These are phyloP conservation scores for Sinosuthora webbiana DNA, from an alignment of 2,113 vertebrate species.

Conservation along the genomic window DNA sequence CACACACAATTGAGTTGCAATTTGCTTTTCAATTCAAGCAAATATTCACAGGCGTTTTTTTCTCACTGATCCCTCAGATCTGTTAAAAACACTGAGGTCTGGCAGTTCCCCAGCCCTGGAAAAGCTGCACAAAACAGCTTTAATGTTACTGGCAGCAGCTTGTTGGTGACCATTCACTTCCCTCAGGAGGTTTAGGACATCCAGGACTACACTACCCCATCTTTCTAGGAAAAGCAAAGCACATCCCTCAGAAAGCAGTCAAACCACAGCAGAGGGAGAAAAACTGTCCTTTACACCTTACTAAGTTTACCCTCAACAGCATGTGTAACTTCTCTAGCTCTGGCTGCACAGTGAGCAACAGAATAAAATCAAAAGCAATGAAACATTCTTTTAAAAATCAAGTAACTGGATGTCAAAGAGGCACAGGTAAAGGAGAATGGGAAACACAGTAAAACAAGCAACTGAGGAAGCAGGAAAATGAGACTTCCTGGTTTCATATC, in stretches of 20 bases:
- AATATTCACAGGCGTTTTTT: not conserved
- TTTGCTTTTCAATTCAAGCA: constrained; percentile 10
- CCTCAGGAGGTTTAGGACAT: not conserved
- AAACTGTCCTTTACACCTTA: not conserved
- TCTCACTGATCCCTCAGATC: not conserved
- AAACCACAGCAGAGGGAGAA: not conserved
- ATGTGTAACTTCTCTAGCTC: not conserved
- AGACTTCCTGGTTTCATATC: not conserved
- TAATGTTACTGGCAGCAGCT: not conserved
- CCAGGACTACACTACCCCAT: not conserved
- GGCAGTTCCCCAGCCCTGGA: not conserved
- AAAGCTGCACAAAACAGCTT: constrained; percentile 6
- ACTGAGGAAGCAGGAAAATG: not conserved
- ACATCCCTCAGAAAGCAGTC: not conserved
- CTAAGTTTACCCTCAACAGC: not conserved
- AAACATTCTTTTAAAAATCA: not conserved
- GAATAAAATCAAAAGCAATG: not conserved
- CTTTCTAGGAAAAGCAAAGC: not conserved
- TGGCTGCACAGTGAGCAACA: not conserved
- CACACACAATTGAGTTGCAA: not conserved
- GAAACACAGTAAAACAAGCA: not conserved
- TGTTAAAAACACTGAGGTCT: constrained; percentile 16
- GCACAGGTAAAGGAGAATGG: not conserved
- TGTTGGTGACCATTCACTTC: not conserved
- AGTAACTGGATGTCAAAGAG: not conserved